These are phyloP conservation scores for Sturnira hondurensis DNA, from an alignment of 2,113 vertebrate genomes.

Conservation along the genomic window DNA sequence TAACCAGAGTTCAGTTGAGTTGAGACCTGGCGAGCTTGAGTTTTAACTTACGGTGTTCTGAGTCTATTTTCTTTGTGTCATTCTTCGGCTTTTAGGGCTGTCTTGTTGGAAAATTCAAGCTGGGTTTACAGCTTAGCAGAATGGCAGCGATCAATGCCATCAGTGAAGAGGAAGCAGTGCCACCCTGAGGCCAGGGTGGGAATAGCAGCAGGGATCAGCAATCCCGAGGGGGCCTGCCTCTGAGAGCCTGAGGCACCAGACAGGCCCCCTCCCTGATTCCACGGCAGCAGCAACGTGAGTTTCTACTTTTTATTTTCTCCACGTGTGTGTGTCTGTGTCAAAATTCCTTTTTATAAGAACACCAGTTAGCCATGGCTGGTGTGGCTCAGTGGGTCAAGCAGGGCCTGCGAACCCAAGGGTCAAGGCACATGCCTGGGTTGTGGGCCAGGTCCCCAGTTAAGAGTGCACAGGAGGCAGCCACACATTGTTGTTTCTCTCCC, in stretches of 20 bases:
- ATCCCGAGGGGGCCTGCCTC: background rate
- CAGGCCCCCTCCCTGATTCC: background rate
- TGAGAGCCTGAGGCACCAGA: background rate
- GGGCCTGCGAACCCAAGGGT: too few relatives aligned
- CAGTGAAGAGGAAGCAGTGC: constrained; percentile 41
- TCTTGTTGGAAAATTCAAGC: background rate
- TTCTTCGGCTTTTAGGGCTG: background rate
- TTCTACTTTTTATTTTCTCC: background rate
- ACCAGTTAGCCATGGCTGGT: too few relatives aligned
- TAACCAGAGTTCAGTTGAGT: background rate
- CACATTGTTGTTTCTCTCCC: too few relatives aligned
- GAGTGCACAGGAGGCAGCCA: too few relatives aligned
- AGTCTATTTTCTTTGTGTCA: background rate
- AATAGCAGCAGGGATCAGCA: background rate
- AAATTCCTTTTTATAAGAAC: background rate
- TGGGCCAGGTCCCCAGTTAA: too few relatives aligned
- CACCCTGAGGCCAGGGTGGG: constrained; percentile 7
- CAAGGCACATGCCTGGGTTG: too few relatives aligned
- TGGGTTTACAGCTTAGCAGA: fast-evolving
- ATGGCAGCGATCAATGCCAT: fast-evolving
- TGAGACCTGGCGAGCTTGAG: background rate
- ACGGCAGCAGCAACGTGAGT: background rate
- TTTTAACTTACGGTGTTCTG: background rate
- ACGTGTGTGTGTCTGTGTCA: background rate
- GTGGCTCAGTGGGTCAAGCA: too few relatives aligned